Conservation (phyloP, 2,113 vertebrate genomes). For the Hepsetus odoe region DNA sequence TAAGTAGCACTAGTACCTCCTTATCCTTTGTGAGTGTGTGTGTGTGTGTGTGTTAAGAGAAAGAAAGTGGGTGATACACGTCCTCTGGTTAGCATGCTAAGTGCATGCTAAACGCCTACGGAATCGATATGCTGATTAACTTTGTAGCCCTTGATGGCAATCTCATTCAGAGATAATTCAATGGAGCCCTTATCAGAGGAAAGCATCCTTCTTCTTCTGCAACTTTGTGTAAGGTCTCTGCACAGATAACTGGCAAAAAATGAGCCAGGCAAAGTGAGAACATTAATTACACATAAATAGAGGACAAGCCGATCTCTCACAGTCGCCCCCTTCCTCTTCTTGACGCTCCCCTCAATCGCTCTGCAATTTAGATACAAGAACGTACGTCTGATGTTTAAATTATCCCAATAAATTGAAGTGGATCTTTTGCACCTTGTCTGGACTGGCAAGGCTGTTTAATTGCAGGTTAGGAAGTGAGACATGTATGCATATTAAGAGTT, state of each 20-base stretch:
- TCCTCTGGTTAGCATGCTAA: constrained; percentile 53
- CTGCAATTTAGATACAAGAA: neutral
- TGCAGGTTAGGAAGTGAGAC: too few species aligned
- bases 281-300: constrained; percentile 59
- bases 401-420: neutral
- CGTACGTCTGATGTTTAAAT: neutral
- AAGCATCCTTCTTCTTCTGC: constrained; percentile 60
- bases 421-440: neutral
- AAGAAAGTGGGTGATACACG: neutral
- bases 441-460: too few species aligned
- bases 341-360: neutral
- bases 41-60: constrained; percentile 18
- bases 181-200: constrained; percentile 62
- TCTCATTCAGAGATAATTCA: constrained; percentile 67
- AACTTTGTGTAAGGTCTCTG: constrained; percentile 50
- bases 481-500: too few species aligned
- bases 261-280: constrained; percentile 39
- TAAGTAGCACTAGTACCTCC: constrained; percentile 2
- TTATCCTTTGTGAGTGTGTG: neutral
- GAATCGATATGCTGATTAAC: constrained; percentile 69
- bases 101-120: constrained; percentile 55
- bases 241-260: constrained; percentile 48
- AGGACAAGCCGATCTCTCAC: constrained; percentile 24
- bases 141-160: constrained; percentile 59
- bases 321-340: neutral